phyloP scores from a whole-genome alignment of 2,113 vertebrate species.

The Platysternon megacephalum region DNA sequence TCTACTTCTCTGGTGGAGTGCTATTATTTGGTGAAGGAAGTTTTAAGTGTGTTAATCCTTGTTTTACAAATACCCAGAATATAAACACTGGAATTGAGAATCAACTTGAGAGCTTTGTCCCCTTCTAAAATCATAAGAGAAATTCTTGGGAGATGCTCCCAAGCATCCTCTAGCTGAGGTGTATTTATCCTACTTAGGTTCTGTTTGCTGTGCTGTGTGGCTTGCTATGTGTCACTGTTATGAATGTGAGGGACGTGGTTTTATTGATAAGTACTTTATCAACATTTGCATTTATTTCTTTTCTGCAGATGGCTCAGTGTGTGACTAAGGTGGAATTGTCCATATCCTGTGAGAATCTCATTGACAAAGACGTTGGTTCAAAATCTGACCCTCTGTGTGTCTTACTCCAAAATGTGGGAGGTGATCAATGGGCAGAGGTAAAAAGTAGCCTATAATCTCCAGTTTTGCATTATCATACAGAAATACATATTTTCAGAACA shows the following conservation, averaged over 20 bases:
- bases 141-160: not conserved
- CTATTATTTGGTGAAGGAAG: not conserved
- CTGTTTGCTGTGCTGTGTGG: not conserved
- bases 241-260: not conserved
- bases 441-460: not conserved
- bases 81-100: not conserved
- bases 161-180: not conserved
- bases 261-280: not conserved
- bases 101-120: not conserved
- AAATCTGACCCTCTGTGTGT: conserved; percentile 93
- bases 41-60: not conserved
- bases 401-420: conserved; percentile 85
- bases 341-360: conserved; percentile 87
- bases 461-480: not conserved
- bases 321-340: conserved; percentile 87
- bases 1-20: not conserved
- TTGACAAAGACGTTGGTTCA: conserved; percentile 91
- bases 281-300: not conserved
- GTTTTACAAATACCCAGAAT: not conserved
- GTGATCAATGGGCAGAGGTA: conserved; percentile 89
- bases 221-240: not conserved
- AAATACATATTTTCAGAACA: not conserved
- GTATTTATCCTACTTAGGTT: not conserved
- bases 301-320: conserved; percentile 89
- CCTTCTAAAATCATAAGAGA: not conserved